Evolutionary conservation across 2,888 invertebrate species (phyloP), one percentile per base, ranked within the genome.

Genomic region (Emmelina monodactyla): DNA sequence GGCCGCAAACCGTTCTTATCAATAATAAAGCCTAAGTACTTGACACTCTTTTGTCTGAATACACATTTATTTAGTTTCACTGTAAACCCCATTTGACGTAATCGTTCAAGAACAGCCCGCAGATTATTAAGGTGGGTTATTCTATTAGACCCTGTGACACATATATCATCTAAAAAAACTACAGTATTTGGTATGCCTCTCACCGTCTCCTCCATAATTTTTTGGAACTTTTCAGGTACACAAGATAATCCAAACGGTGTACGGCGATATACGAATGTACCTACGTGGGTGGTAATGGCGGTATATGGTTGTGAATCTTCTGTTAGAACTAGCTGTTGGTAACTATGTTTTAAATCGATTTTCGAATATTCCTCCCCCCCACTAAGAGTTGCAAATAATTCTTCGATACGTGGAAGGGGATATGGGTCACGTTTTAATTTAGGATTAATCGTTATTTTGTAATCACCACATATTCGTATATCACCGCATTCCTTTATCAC

Each of bases 401-500:
- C 28, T 4, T 28, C 28, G 5, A 28, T 28, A 9, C 28, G 28
- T n/a, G 38, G 38, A 13, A 40, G 14, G 3, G 38, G 43, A 13
- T 40, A 40, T 28, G 32, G 14, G 14, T 28, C 10, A 9, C 11
- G 5, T 39, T 39, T 36, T 28, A 34, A 15, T 10, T 32, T 22
- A 9, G 34, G 35, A 11, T 38, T 35, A 4, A 38, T 40, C 1
- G 41, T 38, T 10, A 38, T 41, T 3, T 38, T 38, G 14, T 35
- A 39, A 10, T 40, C 38, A 1, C 36, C 28, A 11, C 28, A 11
- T n/a, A 28, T 28, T 9, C 37, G 12, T 33, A 28, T 1, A 34
- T 34, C 6, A 34, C 35, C n/a, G 14, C 38, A 40, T 15, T 2
- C 6, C 28, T 53, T 50, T n/a, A 50, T 30, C 0, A 51, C 41